Evolutionary conservation across 2,797 vertebrate genomes (phyloP).

Genomic region (Passerculus sandwichensis): DNA sequence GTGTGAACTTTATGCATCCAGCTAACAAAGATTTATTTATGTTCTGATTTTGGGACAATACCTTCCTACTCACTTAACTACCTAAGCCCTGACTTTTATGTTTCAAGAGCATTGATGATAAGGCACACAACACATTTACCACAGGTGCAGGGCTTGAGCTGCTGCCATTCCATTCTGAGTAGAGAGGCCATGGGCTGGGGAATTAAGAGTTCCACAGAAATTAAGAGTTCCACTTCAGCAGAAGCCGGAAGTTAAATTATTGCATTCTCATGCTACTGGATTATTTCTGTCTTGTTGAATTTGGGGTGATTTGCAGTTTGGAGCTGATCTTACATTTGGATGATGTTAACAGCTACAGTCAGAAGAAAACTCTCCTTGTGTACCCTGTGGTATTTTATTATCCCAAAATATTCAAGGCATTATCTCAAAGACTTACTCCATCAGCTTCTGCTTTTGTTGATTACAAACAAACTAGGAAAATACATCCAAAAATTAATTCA

Average conservation of each 20-base stretch:
- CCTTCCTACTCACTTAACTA: background rate
- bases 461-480: conserved; percentile 43
- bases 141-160: background rate
- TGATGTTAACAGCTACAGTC: background rate
- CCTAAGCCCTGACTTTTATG: background rate
- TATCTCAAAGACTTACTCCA: conserved; percentile 40
- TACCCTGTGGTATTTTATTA: background rate
- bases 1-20: background rate
- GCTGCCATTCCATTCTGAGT: background rate
- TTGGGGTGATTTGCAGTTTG: background rate
- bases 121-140: background rate
- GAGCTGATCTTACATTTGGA: background rate
- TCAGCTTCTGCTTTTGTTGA: conserved; percentile 8
- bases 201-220: too few species aligned
- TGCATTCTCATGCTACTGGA: background rate
- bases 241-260: background rate
- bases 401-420: background rate
- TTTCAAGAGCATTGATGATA: background rate
- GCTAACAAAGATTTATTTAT: background rate
- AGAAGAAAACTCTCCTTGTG: background rate
- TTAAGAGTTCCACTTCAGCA: background rate
- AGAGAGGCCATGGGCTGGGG: background rate
- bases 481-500: background rate
- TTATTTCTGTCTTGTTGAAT: background rate
- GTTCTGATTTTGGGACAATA: background rate